A percentile compares a stretch with the other conserved stretches of the same genome.
Conservation (phyloP, 2,797 vertebrate species). For the Taeniopygia guttata region DNA sequence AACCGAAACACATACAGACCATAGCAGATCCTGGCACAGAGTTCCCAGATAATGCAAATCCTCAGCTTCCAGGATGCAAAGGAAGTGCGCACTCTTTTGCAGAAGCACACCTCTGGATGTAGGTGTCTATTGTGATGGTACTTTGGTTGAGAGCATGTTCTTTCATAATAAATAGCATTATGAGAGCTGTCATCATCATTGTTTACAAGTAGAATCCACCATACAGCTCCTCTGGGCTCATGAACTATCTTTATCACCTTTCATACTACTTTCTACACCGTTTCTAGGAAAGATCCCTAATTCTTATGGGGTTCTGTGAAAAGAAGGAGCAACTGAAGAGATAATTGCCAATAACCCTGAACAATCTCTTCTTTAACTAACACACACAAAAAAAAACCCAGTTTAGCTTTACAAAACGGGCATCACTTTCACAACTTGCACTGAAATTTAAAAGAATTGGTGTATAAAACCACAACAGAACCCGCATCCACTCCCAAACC, state of each 20-base stretch:
- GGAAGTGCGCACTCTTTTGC: not conserved
- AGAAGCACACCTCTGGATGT: not conserved
- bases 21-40: not conserved
- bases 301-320: not conserved
- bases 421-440: not conserved
- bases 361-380: not conserved
- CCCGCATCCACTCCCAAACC: not conserved
- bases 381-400: not conserved
- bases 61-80: not conserved
- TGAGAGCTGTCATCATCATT: not conserved
- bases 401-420: not conserved
- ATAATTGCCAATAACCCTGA: too few relatives aligned
- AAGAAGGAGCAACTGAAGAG: not conserved
- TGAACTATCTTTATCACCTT: not conserved
- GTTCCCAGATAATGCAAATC: not conserved
- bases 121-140: not conserved
- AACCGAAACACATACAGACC: not conserved
- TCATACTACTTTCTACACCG: not conserved
- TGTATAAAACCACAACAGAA: not conserved
- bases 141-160: not conserved
- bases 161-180: not conserved
- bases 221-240: not conserved
- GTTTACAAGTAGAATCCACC: not conserved
- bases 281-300: not conserved
- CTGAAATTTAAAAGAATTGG: not conserved